Conservation (phyloP, 2,113 vertebrate species). For the Pseudolaguvia tuberculata region DNA sequence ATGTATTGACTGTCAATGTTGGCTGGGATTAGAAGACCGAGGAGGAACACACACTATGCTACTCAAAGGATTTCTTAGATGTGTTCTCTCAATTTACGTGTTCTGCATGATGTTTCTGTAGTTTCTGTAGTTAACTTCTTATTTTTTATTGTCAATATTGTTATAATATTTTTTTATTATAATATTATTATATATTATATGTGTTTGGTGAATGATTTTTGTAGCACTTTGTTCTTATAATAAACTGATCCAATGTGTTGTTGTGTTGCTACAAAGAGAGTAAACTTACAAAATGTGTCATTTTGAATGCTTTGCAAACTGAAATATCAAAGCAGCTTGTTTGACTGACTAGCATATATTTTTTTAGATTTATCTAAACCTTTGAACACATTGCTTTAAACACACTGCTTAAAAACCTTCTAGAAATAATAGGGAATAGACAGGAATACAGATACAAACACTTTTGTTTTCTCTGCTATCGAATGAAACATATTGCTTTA, state of each 20-base stretch:
- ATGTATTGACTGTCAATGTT: constrained; percentile 10
- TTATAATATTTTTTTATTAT: no score
- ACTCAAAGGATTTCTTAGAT: neutral
- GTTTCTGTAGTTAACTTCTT: neutral
- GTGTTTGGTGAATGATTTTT: neutral
- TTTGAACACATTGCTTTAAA: no score
- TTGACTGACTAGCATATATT: no score
- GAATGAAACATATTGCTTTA: no score
- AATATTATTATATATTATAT: no score
- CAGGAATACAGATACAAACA: no score
- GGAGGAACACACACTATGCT: neutral
- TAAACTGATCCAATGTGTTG: neutral
- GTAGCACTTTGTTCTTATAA: neutral
- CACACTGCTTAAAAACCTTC: no score
- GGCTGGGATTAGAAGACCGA: neutral
- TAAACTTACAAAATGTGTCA: neutral
- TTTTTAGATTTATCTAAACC: no score
- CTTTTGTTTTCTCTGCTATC: no score
- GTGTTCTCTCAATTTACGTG: neutral
- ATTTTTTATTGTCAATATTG: neutral
- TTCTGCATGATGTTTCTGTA: no score
- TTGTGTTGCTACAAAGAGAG: neutral
- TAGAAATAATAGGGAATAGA: no score
- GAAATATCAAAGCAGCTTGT: neutral
- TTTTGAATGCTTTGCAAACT: neutral